Conservation (phyloP, 2,888 invertebrate genomes). For the Harpalus rubripes region DNA sequence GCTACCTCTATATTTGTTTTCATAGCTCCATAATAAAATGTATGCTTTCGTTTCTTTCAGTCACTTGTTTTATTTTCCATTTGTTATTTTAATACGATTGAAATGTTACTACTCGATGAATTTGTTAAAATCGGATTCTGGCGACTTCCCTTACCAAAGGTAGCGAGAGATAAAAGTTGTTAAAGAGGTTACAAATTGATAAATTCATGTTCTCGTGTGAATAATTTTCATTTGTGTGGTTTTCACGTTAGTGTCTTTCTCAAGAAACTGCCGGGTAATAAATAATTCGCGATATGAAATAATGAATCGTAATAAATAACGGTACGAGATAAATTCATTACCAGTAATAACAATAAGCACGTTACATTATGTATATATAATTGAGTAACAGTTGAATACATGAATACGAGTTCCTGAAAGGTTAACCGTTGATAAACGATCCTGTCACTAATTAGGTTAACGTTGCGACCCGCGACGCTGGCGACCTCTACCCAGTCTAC, state of each 20-base stretch:
- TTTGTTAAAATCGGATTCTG: no score
- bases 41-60: no score
- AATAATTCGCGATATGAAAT: constrained; percentile 41
- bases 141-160: no score
- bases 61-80: no score
- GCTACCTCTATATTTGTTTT: no score
- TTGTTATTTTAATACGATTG: no score
- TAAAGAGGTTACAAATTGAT: no score
- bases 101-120: no score
- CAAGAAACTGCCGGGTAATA: constrained; percentile 27
- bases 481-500: constrained; percentile 7
- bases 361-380: constrained; percentile 48
- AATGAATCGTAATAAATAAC: constrained; percentile 48
- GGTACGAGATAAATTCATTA: constrained; percentile 48
- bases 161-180: no score
- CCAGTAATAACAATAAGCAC: constrained; percentile 48
- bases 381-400: constrained; percentile 49
- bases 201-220: neutral
- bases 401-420: constrained; percentile 50
- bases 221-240: neutral
- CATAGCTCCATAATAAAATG: no score
- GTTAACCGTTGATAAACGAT: constrained; percentile 59
- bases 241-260: neutral
- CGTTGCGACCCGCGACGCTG: constrained; percentile 41
- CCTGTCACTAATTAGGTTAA: constrained; percentile 60